Evolutionary conservation across 2,888 invertebrate genomes (phyloP).

Genomic region (Drosophila anomalata): DNA sequence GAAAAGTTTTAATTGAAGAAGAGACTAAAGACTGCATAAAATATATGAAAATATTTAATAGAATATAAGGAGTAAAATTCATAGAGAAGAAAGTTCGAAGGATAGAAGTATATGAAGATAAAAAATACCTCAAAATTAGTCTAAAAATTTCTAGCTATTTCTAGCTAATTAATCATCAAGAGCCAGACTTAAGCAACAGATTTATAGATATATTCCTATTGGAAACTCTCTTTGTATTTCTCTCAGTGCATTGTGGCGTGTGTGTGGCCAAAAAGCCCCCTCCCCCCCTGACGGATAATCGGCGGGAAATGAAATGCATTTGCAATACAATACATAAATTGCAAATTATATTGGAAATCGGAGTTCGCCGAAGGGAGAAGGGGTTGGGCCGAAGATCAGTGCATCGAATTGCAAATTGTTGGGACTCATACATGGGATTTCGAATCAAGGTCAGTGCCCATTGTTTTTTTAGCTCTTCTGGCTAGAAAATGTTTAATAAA

Average conservation of each 20-base stretch:
- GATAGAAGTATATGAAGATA: no score
- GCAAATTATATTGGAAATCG: constrained; percentile 49
- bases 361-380: constrained; percentile 16
- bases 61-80: no score
- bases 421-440: background rate
- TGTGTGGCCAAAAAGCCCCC: background rate
- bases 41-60: no score
- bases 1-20: no score
- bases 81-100: no score
- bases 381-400: constrained; percentile 48
- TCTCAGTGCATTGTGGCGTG: constrained; percentile 5
- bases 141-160: no score
- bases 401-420: constrained; percentile 65
- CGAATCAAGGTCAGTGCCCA: constrained; percentile 6
- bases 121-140: no score
- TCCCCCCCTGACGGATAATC: constrained; percentile 8
- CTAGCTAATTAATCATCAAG: no score
- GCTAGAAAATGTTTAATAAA: no score
- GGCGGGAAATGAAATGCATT: constrained; percentile 36
- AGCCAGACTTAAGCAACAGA: no score
- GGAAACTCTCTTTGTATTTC: background rate
- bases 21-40: no score
- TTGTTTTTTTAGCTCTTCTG: no score
- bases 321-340: constrained; percentile 55
- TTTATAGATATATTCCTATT: background rate